Conservation (phyloP, 2,113 vertebrate species). For the Athene noctua region DNA sequence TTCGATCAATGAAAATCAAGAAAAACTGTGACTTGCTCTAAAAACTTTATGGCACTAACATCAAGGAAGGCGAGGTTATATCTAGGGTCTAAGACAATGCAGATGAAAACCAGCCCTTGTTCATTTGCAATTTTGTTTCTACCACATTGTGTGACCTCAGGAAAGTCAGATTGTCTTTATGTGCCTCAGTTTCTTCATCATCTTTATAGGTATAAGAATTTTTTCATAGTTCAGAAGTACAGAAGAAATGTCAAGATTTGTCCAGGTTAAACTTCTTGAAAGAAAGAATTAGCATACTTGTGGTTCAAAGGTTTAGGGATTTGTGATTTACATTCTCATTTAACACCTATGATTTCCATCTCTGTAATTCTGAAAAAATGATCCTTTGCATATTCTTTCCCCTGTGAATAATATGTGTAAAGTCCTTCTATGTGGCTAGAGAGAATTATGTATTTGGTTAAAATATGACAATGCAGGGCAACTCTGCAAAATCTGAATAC, state of each 20-base stretch:
- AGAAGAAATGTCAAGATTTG: background rate
- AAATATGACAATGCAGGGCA: background rate
- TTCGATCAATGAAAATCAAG: background rate
- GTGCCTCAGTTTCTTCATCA: background rate
- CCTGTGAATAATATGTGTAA: background rate
- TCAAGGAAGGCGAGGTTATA: background rate
- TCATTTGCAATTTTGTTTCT: background rate
- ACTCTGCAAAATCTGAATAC: background rate
- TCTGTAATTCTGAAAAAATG: background rate
- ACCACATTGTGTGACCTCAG: background rate
- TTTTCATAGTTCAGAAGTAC: background rate
- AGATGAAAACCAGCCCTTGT: background rate
- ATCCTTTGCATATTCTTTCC: background rate
- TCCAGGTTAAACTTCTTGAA: background rate
- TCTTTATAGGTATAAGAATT: background rate
- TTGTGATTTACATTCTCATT: background rate
- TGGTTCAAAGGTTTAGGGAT: background rate
- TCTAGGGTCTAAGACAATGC: background rate
- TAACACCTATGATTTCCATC: background rate
- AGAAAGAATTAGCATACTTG: background rate
- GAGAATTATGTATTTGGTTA: background rate
- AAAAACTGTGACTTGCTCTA: background rate
- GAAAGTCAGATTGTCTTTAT: background rate
- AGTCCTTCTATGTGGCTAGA: background rate
- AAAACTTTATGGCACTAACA: background rate